Evolutionary conservation across 2,797 vertebrate species (phyloP).

Genomic region (Mus spretus): DNA sequence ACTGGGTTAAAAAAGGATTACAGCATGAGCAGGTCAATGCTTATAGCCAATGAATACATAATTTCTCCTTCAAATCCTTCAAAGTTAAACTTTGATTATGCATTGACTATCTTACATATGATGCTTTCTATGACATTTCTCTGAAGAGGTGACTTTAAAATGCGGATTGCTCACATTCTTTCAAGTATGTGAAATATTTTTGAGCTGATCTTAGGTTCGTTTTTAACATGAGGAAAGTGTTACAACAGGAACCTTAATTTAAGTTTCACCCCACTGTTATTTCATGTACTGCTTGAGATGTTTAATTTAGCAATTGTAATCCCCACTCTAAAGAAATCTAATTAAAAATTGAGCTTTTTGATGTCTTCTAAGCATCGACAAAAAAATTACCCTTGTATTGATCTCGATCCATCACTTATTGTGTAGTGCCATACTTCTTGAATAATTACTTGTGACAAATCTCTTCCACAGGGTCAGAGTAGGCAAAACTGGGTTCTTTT

Average conservation of each 20-base stretch:
- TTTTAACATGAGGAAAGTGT: background rate
- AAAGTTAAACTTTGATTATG: constrained; percentile 23
- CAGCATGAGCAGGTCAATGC: background rate
- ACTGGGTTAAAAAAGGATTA: background rate
- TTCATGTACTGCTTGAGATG: background rate
- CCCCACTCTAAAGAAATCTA: constrained; percentile 12
- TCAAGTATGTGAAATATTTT: background rate
- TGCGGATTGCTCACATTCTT: background rate
- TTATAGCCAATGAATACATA: background rate
- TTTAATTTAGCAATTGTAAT: background rate
- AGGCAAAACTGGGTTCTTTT: constrained; percentile 3
- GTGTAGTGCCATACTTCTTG: background rate
- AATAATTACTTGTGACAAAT: background rate
- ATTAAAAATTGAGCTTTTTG: background rate
- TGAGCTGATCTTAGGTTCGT: constrained; percentile 27
- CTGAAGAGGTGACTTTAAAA: constrained; percentile 25
- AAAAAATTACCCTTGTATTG: background rate
- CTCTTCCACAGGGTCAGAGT: constrained; percentile 10
- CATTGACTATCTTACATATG: background rate
- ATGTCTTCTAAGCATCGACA: constrained; percentile 8
- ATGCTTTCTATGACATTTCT: background rate
- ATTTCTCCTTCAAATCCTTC: constrained; percentile 34
- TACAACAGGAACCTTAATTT: constrained; percentile 66
- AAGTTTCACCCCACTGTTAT: background rate
- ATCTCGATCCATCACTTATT: background rate